Conservation (phyloP, 2,113 vertebrate species). For the Oceanodroma tethys region DNA sequence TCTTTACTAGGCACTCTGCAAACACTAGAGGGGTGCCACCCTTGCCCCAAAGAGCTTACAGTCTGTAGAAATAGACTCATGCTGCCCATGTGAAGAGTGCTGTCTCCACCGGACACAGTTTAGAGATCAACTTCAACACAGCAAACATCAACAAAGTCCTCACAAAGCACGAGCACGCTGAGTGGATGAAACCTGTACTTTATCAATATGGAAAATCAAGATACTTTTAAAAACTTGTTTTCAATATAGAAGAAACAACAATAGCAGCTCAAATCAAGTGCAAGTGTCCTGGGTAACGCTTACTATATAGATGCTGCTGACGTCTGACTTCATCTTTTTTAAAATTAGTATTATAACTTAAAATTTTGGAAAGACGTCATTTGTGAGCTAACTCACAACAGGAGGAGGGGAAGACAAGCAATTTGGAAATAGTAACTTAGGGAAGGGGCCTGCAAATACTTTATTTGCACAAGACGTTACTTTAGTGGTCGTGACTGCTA, state of each 20-base stretch:
- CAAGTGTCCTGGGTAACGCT: not conserved
- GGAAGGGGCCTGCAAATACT: not conserved
- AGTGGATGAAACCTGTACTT: not conserved
- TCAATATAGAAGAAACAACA: not conserved
- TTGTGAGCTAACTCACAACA: not conserved
- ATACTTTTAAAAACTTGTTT: not conserved
- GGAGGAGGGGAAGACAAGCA: no score
- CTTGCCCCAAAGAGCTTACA: not conserved
- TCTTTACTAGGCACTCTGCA: not conserved
- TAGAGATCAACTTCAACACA: not conserved
- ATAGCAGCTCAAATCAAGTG: not conserved
- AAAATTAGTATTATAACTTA: not conserved
- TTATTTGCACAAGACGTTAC: fast-evolving
- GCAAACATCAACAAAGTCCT: not conserved
- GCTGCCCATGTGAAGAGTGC: fast-evolving
- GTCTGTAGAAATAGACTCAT: not conserved
- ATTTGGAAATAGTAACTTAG: not conserved
- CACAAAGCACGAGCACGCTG: fast-evolving
- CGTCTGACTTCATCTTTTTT: not conserved
- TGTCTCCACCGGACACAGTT: not conserved
- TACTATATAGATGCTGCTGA: no score
- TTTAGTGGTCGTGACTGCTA: fast-evolving
- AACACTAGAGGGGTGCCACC: not conserved
- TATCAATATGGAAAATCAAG: not conserved
- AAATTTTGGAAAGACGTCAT: not conserved